These are phyloP conservation scores for Eristalis pertinax DNA, from an alignment of 2,888 invertebrate genomes.

Conservation along the genomic window DNA sequence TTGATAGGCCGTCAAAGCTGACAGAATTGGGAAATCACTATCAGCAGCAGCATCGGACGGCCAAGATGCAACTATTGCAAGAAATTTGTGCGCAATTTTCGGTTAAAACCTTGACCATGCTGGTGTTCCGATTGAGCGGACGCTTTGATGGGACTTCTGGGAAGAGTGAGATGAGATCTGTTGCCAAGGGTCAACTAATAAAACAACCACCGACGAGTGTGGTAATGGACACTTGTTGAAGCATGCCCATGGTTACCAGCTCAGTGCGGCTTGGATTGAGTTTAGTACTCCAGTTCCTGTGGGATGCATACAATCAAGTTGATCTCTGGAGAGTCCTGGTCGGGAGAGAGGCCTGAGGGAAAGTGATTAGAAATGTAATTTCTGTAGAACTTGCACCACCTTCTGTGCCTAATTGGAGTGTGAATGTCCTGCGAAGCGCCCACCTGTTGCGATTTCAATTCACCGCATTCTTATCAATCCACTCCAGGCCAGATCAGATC, in stretches of 20 bases:
- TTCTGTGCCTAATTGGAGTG: not conserved
- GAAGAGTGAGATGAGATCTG: not conserved
- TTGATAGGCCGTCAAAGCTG: not conserved
- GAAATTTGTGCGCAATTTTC: not conserved
- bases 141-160: slow-evolving; percentile 2
- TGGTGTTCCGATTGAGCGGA: not conserved
- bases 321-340: too few relatives aligned
- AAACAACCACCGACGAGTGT: not conserved
- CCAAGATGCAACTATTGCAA: not conserved
- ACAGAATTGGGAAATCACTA: not conserved
- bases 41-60: not conserved
- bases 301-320: too few relatives aligned
- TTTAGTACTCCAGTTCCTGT: too few relatives aligned
- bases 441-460: not conserved
- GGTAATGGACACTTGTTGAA: not conserved
- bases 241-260: not conserved
- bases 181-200: not conserved
- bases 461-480: not conserved
- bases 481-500: not conserved
- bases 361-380: too few relatives aligned
- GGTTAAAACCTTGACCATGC: not conserved
- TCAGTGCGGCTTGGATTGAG: too few relatives aligned
- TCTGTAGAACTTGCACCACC: not conserved
- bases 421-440: not conserved
- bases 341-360: too few relatives aligned